Evolutionary conservation across 2,797 vertebrate species (phyloP).

Genomic region (Ctenochaetus hawaiiensis): DNA sequence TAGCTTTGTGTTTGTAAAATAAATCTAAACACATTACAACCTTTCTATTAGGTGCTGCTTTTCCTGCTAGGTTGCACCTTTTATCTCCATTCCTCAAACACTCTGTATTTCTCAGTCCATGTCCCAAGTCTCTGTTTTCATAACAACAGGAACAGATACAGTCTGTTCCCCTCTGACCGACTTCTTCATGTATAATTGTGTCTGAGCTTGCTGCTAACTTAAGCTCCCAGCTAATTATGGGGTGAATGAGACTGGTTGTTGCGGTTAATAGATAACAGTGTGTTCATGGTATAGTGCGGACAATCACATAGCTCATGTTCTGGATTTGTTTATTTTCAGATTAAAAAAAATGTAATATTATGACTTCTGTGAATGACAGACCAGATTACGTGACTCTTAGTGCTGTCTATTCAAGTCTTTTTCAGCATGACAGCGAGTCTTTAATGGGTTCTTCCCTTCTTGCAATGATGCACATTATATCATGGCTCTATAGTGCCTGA

Average conservation of each 20-base stretch:
- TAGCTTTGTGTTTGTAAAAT: too few species aligned
- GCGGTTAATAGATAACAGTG: neutral
- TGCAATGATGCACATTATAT: constrained; percentile 29
- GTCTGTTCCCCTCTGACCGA: constrained; percentile 8
- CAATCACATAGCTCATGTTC: neutral
- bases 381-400: neutral
- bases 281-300: neutral
- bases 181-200: constrained; percentile 21
- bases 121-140: constrained; percentile 4
- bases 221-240: neutral
- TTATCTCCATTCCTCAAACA: constrained; percentile 8
- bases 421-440: constrained; percentile 4
- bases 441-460: constrained; percentile 45
- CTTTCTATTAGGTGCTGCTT: neutral
- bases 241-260: constrained; percentile 2
- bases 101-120: constrained; percentile 8
- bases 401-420: neutral
- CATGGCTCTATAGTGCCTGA: constrained; percentile 20
- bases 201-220: neutral
- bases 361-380: constrained; percentile 18
- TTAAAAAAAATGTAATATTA: constrained; percentile 1
- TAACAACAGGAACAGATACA: neutral
- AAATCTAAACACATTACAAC: neutral
- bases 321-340: neutral
- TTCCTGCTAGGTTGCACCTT: neutral